phyloP scores from a whole-genome alignment of 2,888 invertebrate species.

The Odontothrips loti region DNA sequence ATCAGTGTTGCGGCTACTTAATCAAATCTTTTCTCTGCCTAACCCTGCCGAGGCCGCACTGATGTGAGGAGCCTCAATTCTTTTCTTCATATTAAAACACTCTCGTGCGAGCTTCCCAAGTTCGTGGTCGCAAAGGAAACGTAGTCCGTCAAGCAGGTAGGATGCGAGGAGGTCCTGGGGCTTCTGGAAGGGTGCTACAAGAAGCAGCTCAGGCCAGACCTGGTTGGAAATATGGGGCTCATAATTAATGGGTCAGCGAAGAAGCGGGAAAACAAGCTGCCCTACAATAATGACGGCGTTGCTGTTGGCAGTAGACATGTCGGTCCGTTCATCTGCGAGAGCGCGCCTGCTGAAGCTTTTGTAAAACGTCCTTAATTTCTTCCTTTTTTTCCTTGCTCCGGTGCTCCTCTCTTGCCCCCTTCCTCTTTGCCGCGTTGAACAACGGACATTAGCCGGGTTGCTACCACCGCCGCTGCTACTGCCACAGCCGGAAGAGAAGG shows the following conservation, averaged over 20 bases:
- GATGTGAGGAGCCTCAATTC: too few species aligned
- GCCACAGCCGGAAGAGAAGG: not conserved
- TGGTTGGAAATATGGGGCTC: not conserved
- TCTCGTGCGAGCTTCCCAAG: too few species aligned
- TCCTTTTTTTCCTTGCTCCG: not conserved
- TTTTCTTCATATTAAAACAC: too few species aligned
- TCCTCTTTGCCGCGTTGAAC: not conserved
- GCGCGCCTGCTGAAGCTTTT: not conserved
- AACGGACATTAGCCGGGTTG: not conserved
- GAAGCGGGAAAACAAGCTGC: not conserved
- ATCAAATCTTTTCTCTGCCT: too few species aligned
- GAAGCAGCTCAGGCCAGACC: not conserved
- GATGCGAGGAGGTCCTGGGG: too few species aligned
- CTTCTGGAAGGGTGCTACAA: too few species aligned
- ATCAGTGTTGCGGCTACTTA: too few species aligned
- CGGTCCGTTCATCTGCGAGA: not conserved
- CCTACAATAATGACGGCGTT: not conserved
- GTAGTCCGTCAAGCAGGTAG: too few species aligned
- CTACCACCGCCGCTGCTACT: too few species aligned
- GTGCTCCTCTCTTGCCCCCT: not conserved
- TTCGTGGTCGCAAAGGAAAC: too few species aligned
- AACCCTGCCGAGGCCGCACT: too few species aligned
- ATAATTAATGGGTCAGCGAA: too few species aligned
- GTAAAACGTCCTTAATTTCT: slow-evolving; percentile 9
- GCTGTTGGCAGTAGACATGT: not conserved